Evolutionary conservation across 2,888 invertebrate genomes (phyloP).

Genomic region (Aphidius colemani): DNA sequence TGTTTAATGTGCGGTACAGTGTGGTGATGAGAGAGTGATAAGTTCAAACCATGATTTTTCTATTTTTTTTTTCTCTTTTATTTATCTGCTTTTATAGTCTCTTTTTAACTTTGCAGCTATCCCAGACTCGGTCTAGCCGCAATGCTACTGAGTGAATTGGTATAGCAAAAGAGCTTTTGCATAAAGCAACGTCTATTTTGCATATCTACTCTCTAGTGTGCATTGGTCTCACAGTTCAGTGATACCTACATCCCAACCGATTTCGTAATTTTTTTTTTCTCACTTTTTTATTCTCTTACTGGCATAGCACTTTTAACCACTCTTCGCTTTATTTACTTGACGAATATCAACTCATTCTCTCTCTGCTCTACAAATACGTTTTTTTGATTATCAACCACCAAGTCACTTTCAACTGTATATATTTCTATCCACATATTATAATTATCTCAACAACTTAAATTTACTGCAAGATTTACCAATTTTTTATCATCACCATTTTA

Average conservation of each 20-base stretch:
- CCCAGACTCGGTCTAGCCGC: slow-evolving; percentile 23
- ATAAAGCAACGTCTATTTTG: slow-evolving; percentile 47
- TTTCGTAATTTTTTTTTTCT: slow-evolving; percentile 1
- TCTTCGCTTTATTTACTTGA: slow-evolving; percentile 25
- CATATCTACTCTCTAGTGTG: slow-evolving; percentile 43
- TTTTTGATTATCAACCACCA: background rate
- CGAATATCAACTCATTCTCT: slow-evolving; percentile 18
- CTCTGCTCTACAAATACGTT: slow-evolving; percentile 4
- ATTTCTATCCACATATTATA: too few species aligned
- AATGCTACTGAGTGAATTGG: slow-evolving; percentile 46
- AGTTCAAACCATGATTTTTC: background rate
- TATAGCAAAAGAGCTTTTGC: slow-evolving; percentile 46
- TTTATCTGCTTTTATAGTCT: too few species aligned
- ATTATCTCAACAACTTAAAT: too few species aligned
- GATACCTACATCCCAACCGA: slow-evolving; percentile 20
- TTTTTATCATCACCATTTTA: too few species aligned
- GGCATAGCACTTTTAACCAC: slow-evolving; percentile 33
- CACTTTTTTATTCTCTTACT: slow-evolving; percentile 24
- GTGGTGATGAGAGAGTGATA: background rate
- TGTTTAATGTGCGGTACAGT: slow-evolving; percentile 13
- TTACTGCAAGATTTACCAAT: too few species aligned
- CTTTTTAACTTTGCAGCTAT: too few species aligned
- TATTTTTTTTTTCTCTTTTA: background rate
- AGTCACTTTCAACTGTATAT: too few species aligned
- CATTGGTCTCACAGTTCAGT: slow-evolving; percentile 19